Conservation (phyloP, 2,888 invertebrate species). For the Polydrusus cervinus region DNA sequence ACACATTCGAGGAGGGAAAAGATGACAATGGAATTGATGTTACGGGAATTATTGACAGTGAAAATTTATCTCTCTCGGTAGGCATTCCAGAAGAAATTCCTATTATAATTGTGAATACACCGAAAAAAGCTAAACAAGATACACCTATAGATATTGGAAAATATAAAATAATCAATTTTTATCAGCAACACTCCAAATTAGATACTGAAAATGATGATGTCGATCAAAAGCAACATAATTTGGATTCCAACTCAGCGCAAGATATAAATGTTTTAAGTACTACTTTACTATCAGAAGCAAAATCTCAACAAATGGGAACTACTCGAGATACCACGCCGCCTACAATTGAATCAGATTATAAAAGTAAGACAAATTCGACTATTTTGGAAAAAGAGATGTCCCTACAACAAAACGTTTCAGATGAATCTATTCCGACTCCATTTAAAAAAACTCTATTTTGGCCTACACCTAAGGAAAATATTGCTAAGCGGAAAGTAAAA, state of each 20-base stretch:
- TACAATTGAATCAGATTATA: not conserved
- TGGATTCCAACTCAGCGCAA: no score
- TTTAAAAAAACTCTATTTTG: conserved; percentile 28
- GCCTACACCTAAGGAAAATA: conserved; percentile 19
- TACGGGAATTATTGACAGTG: conserved; percentile 1
- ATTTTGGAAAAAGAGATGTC: not conserved
- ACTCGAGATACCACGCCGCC: no score
- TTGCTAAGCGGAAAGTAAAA: conserved; percentile 17
- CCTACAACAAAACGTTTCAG: not conserved
- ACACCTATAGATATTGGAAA: not conserved
- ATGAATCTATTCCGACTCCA: conserved; percentile 22
- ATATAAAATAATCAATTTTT: no score
- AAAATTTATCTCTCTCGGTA: conserved; percentile 2
- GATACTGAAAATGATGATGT: no score
- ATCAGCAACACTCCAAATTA: no score
- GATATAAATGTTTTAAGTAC: no score
- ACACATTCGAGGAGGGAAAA: no score
- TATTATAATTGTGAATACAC: not conserved
- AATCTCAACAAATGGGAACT: no score
- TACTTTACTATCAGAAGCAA: no score
- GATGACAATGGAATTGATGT: conserved; percentile 26
- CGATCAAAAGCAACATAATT: no score
- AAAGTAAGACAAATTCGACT: not conserved
- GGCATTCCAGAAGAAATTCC: conserved; percentile 5
- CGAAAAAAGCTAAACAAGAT: not conserved